Percentiles rank a stretch among this genome's conserved stretches.
Conservation (phyloP, 1,140 invertebrate genomes). For the Achroia grisella region DNA sequence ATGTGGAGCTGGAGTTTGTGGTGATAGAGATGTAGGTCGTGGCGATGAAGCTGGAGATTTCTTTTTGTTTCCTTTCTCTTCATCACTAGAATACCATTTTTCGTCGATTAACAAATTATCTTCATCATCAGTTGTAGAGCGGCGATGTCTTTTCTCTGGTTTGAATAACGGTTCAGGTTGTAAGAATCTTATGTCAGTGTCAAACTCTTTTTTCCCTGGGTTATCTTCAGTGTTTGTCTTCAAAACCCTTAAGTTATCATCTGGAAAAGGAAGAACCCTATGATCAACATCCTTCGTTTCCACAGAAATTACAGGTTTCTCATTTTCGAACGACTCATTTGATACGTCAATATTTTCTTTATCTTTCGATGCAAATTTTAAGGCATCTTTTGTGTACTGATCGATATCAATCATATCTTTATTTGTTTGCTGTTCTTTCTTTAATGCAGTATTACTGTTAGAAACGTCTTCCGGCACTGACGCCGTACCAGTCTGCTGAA, state of each 20-base stretch:
- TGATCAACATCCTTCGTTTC: conserved; percentile 73
- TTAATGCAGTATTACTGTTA: conserved; percentile 14
- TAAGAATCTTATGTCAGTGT: conserved; percentile 69
- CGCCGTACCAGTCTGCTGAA: conserved; percentile 38
- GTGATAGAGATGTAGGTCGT: conserved; percentile 35
- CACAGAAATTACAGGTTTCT: conserved; percentile 33
- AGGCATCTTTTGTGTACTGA: conserved; percentile 71
- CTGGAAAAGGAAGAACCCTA: conserved; percentile 62
- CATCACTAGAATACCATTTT: conserved; percentile 87
- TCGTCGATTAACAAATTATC: conserved; percentile 76
- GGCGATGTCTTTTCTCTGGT: conserved; percentile 59
- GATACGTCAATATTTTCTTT: conserved; percentile 64
- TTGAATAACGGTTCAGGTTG: conserved; percentile 56
- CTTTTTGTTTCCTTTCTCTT: conserved; percentile 72
- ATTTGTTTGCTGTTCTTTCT: conserved; percentile 32
- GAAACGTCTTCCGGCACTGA: conserved; percentile 29
- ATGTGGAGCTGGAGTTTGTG: conserved; percentile 45
- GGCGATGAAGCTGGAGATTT: conserved; percentile 53
- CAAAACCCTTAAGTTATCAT: conserved; percentile 39
- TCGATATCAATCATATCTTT: conserved; percentile 71
- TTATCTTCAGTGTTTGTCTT: conserved; percentile 40
- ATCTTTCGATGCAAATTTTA: conserved; percentile 68
- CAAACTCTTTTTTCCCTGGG: conserved; percentile 54
- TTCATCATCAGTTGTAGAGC: conserved; percentile 71
- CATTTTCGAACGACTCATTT: conserved; percentile 49